Percentiles rank a stretch among this genome's conserved stretches.
Conservation (phyloP, 2,797 vertebrate species). For the Phoxinus dragarum region DNA sequence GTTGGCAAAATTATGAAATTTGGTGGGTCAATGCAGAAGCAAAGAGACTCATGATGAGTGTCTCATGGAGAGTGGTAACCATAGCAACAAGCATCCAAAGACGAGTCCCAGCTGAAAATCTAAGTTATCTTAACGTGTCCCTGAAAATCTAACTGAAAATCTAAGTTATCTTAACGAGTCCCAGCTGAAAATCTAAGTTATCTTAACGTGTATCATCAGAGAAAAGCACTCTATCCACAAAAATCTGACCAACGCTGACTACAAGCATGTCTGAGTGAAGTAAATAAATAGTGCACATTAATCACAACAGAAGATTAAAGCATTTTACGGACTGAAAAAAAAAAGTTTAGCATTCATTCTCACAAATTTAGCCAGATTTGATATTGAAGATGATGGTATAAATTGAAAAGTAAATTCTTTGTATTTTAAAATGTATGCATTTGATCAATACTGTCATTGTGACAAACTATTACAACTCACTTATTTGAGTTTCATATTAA, state of each 20-base stretch:
- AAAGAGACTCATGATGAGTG: slow-evolving; percentile 37
- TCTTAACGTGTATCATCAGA: slow-evolving; percentile 49
- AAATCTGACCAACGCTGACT: slow-evolving; percentile 7
- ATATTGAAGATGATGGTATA: not conserved
- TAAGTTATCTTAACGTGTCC: too few species aligned
- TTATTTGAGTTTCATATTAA: not conserved
- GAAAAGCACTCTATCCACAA: slow-evolving; percentile 22
- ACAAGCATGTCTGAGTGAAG: not conserved
- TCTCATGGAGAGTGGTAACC: slow-evolving; percentile 61
- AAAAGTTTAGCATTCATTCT: not conserved
- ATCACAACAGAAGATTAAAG: not conserved
- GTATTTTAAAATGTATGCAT: not conserved
- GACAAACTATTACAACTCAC: not conserved
- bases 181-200: too few species aligned
- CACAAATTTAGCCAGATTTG: not conserved
- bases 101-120: slow-evolving; percentile 54
- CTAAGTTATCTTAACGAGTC: too few species aligned
- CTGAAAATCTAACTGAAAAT: too few species aligned
- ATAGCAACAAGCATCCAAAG: slow-evolving; percentile 66
- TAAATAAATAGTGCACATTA: not conserved
- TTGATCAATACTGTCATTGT: not conserved
- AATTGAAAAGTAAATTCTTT: not conserved
- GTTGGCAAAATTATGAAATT: slow-evolving; percentile 53
- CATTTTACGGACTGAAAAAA: not conserved
- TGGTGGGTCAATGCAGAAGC: slow-evolving; percentile 49